Evolutionary conservation across 2,113 vertebrate genomes (phyloP).

Genomic region (Crocuta crocuta): DNA sequence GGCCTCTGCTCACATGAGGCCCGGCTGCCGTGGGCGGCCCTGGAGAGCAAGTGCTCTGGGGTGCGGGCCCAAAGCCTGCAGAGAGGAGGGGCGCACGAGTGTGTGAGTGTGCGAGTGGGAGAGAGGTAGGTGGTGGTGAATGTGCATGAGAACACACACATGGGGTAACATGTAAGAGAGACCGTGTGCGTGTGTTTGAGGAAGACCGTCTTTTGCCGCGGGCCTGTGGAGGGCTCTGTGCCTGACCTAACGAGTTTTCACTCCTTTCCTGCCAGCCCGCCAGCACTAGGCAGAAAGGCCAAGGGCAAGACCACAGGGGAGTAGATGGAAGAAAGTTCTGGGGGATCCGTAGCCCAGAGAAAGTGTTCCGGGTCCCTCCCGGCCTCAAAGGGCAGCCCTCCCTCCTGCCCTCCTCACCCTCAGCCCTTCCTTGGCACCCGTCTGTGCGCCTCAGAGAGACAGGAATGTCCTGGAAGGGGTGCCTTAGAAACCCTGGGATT

Average conservation of each 20-base stretch:
- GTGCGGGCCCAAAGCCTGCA: accelerated
- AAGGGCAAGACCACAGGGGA: neutral
- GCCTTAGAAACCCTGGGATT: neutral
- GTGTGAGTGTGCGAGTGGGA: accelerated
- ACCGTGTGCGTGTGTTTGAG: neutral
- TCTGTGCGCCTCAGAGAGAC: neutral
- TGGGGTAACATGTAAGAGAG: neutral
- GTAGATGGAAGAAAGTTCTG: neutral
- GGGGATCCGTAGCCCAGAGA: neutral
- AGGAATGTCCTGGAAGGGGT: neutral
- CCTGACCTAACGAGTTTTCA: neutral
- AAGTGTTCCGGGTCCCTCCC: neutral
- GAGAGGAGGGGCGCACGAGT: neutral
- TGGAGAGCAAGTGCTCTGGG: neutral
- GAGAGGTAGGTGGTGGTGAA: neutral
- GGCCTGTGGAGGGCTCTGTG: neutral
- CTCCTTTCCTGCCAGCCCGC: neutral
- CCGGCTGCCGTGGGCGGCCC: neutral
- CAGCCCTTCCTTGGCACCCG: accelerated
- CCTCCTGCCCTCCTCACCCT: too few species aligned
- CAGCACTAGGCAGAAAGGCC: neutral
- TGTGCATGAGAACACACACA: neutral
- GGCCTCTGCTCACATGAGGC: neutral
- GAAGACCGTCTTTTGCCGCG: neutral
- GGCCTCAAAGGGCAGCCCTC: neutral